Conservation (phyloP, 2,888 invertebrate genomes). For the Ctenicera cuprea region DNA sequence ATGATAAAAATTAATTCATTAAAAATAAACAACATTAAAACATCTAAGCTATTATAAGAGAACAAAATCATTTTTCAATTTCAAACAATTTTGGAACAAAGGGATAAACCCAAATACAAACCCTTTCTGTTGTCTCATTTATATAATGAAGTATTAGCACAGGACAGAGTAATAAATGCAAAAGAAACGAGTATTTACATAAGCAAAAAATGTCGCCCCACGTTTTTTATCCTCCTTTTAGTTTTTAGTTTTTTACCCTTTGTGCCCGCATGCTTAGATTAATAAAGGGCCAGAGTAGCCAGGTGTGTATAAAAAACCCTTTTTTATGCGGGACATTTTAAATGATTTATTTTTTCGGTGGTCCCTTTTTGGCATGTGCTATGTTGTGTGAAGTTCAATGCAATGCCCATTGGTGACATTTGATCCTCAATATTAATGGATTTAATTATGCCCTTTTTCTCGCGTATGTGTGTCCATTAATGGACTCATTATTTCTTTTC, state of each 20-base stretch:
- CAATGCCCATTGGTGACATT: slow-evolving; percentile 36
- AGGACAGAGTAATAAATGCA: slow-evolving; percentile 50
- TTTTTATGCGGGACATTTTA: slow-evolving; percentile 66
- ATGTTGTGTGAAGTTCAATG: slow-evolving; percentile 33
- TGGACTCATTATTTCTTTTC: background rate
- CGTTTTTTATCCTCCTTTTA: slow-evolving; percentile 55
- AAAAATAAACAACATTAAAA: too few species aligned
- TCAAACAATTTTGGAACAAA: too few species aligned
- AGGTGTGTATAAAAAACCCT: slow-evolving; percentile 69
- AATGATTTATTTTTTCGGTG: slow-evolving; percentile 67
- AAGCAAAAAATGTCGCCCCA: slow-evolving; percentile 63
- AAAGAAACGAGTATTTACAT: slow-evolving; percentile 61
- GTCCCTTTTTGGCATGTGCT: slow-evolving; percentile 63
- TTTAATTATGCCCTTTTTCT: slow-evolving; percentile 17
- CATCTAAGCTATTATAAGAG: too few species aligned
- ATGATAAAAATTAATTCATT: too few species aligned
- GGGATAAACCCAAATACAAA: background rate
- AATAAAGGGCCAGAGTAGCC: slow-evolving; percentile 66
- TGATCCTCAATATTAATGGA: slow-evolving; percentile 38
- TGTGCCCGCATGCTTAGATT: slow-evolving; percentile 68
- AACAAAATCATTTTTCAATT: too few species aligned
- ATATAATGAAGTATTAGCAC: slow-evolving; percentile 32
- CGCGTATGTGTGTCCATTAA: background rate
- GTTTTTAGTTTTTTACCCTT: slow-evolving; percentile 62
- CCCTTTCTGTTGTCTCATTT: slow-evolving; percentile 1